A percentile compares a stretch with the other conserved stretches of the same genome.
Evolutionary conservation across 2,888 invertebrate species (phyloP).

Genomic region (Catocala fraxini): DNA sequence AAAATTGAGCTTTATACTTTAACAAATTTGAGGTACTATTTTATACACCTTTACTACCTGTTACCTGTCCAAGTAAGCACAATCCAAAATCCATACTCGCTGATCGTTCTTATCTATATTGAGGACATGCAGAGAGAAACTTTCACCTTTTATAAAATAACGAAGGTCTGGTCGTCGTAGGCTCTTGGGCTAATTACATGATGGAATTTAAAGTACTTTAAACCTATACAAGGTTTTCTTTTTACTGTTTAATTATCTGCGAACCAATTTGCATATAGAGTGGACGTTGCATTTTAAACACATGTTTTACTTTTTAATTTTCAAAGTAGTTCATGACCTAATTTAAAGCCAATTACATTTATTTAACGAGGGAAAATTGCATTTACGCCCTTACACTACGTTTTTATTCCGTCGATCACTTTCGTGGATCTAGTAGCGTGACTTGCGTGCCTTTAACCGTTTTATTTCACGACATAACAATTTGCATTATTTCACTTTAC

Average conservation of each 20-base stretch:
- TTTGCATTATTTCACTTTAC: constrained; percentile 37
- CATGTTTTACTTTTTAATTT: not conserved
- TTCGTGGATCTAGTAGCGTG: constrained; percentile 52
- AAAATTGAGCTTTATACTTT: too few relatives aligned
- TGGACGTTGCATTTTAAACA: not conserved
- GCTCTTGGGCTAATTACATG: too few relatives aligned
- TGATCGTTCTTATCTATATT: too few relatives aligned
- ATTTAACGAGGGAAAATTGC: constrained; percentile 27
- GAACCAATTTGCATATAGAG: constrained; percentile 4
- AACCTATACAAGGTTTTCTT: not conserved
- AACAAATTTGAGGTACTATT: too few relatives aligned
- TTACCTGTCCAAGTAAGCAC: too few relatives aligned
- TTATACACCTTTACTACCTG: too few relatives aligned
- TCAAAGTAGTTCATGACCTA: constrained; percentile 1
- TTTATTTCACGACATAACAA: constrained; percentile 35
- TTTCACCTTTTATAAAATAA: too few relatives aligned
- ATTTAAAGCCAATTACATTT: constrained; percentile 13
- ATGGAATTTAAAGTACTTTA: too few relatives aligned
- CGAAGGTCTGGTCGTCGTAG: too few relatives aligned
- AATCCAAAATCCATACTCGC: too few relatives aligned
- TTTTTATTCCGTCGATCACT: constrained; percentile 36
- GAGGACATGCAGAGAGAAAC: too few relatives aligned
- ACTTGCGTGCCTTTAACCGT: constrained; percentile 30
- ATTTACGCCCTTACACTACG: constrained; percentile 19
- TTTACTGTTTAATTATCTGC: constrained; percentile 1